Conservation (phyloP, 1,140 invertebrate species). For the Pectinophora gossypiella region DNA sequence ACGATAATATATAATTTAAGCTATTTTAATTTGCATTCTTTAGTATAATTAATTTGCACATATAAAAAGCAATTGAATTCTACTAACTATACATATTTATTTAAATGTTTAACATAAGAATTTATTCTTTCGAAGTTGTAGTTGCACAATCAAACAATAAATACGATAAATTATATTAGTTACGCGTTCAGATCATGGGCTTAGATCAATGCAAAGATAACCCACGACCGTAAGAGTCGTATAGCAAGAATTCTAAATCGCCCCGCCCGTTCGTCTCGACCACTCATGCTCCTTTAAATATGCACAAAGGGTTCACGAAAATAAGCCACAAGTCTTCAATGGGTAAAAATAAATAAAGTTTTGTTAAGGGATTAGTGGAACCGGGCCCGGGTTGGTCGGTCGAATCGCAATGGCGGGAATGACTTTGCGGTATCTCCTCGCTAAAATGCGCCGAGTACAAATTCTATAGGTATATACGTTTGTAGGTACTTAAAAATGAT, state of each 20-base stretch:
- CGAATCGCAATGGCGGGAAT: slow-evolving; percentile 44
- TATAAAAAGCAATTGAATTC: no score
- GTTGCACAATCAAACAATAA: no score
- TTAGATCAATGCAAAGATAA: slow-evolving; percentile 21
- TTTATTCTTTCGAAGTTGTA: no score
- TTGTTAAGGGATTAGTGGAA: slow-evolving; percentile 45
- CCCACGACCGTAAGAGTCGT: slow-evolving; percentile 20
- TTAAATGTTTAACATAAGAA: no score
- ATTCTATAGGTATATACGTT: no score
- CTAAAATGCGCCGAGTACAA: background rate
- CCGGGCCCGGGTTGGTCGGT: slow-evolving; percentile 37
- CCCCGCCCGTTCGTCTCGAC: slow-evolving; percentile 6
- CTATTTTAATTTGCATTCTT: no score
- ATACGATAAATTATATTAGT: background rate
- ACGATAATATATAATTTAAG: no score
- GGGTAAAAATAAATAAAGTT: slow-evolving; percentile 43
- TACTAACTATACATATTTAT: no score
- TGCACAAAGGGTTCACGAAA: slow-evolving; percentile 46
- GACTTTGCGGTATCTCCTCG: slow-evolving; percentile 31
- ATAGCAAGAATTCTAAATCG: slow-evolving; percentile 19
- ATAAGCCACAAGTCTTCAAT: slow-evolving; percentile 33
- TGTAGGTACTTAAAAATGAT: no score
- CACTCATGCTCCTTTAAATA: slow-evolving; percentile 25
- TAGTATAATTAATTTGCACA: no score
- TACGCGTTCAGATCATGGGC: slow-evolving; percentile 8